Conservation (phyloP, 2,113 vertebrate genomes). For the Petrocephalus zakoni region DNA sequence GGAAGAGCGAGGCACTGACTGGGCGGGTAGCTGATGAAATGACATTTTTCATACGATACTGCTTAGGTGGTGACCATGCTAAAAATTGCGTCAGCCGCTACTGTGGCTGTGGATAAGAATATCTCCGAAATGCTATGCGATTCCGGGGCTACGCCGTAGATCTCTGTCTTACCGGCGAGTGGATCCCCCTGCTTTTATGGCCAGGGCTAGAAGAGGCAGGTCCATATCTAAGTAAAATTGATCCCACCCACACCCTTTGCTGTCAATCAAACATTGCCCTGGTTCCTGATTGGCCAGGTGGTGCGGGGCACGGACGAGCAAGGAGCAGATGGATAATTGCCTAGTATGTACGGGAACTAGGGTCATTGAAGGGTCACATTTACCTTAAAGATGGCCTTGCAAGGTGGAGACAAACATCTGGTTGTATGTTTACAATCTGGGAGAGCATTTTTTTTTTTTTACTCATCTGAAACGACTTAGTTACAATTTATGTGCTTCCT, state of each 20-base stretch:
- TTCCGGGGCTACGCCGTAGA: neutral
- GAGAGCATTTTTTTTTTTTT: neutral
- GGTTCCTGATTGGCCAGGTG: neutral
- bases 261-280: neutral
- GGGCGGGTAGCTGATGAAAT: neutral
- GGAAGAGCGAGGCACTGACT: neutral
- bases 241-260: neutral
- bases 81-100: neutral
- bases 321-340: neutral
- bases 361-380: neutral
- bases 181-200: neutral
- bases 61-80: neutral
- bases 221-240: neutral
- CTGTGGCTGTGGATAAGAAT: neutral
- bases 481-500: neutral
- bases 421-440: neutral
- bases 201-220: neutral
- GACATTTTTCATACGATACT: neutral
- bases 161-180: neutral
- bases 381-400: neutral
- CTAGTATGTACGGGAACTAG: neutral
- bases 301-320: neutral
- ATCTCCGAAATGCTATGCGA: neutral
- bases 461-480: neutral
- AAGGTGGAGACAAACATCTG: neutral